A percentile compares a stretch with the other conserved stretches of the same genome.
Evolutionary conservation across 1,140 invertebrate species (phyloP).

Genomic region (Polypedilum pembai): DNA sequence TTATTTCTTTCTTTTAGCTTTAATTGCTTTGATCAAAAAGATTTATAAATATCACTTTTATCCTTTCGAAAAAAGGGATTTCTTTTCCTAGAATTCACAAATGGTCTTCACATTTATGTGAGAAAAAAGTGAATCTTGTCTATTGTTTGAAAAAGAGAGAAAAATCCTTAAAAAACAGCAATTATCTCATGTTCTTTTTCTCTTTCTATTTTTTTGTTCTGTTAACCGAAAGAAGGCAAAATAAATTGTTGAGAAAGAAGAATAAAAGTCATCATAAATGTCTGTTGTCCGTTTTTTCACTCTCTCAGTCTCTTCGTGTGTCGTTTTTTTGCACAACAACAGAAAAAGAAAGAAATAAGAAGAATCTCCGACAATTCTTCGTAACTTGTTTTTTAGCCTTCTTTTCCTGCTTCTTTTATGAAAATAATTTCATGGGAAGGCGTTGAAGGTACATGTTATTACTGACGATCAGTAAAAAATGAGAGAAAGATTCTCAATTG

Average conservation of each 20-base stretch:
- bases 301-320: not conserved
- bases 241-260: constrained; percentile 4
- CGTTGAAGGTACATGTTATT: not conserved
- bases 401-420: constrained; percentile 10
- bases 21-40: not conserved
- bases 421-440: not conserved
- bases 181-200: constrained; percentile 13
- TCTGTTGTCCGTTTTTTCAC: not conserved
- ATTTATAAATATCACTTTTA: no score
- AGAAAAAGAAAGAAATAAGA: no score
- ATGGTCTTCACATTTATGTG: not conserved
- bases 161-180: not conserved
- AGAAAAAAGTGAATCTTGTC: not conserved
- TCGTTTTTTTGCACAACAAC: not conserved
- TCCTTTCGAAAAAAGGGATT: not conserved
- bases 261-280: constrained; percentile 19
- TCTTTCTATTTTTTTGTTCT: not conserved
- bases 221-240: constrained; percentile 1
- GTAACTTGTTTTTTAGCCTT: not conserved
- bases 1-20: not conserved
- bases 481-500: not conserved
- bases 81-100: not conserved
- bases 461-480: not conserved
- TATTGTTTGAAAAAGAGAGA: not conserved
- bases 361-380: not conserved